Conservation (phyloP, 1,140 invertebrate genomes). For the Limonius californicus region DNA sequence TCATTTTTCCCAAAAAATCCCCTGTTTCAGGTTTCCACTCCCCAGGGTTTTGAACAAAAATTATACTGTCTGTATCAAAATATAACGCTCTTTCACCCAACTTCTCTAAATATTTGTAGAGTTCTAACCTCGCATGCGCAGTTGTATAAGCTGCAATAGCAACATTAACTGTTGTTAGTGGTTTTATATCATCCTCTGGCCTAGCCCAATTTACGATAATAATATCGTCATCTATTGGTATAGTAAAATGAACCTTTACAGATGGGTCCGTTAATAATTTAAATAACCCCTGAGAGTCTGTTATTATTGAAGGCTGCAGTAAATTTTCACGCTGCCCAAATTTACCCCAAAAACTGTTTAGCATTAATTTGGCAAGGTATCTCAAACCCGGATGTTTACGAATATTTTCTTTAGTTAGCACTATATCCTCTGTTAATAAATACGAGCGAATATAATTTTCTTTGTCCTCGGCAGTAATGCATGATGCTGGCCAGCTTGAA, state of each 20-base stretch:
- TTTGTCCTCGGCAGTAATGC: not conserved
- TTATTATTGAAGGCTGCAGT: not conserved
- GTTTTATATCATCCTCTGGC: not conserved
- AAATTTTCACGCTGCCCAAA: slow-evolving; percentile 18
- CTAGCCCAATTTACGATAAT: not conserved
- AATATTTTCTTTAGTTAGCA: not conserved
- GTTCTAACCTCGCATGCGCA: slow-evolving; percentile 38
- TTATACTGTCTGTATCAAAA: slow-evolving; percentile 36
- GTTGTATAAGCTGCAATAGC: slow-evolving; percentile 44
- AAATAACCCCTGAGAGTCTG: slow-evolving; percentile 5
- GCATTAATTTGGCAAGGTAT: slow-evolving; percentile 6
- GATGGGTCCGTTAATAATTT: not conserved
- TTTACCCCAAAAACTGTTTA: slow-evolving; percentile 26
- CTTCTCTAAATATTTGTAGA: slow-evolving; percentile 38
- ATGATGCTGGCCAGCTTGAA: not conserved
- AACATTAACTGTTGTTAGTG: slow-evolving; percentile 44
- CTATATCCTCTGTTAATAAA: not conserved
- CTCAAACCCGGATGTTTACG: slow-evolving; percentile 1
- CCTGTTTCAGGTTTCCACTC: slow-evolving; percentile 23
- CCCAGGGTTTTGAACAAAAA: slow-evolving; percentile 12
- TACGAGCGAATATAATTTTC: not conserved
- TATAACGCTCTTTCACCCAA: slow-evolving; percentile 40
- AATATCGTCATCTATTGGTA: not conserved
- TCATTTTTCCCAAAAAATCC: slow-evolving; percentile 39
- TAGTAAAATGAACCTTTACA: not conserved